Percentiles rank a stretch among this genome's conserved stretches.
Evolutionary conservation across 2,113 vertebrate genomes (phyloP).

Genomic region (Anolis sagrei): DNA sequence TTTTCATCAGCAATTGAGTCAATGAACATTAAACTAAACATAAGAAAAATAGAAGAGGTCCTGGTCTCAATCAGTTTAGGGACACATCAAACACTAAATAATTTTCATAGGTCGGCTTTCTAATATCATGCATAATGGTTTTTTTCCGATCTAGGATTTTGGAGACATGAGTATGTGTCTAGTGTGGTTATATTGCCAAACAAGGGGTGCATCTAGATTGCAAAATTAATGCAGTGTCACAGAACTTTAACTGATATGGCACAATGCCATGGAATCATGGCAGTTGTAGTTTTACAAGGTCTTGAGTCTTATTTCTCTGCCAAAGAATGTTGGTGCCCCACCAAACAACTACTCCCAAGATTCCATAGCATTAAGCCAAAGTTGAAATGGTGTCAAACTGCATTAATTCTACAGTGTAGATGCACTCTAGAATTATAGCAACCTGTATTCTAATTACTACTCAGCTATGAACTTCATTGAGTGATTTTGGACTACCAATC

Average conservation of each 20-base stretch:
- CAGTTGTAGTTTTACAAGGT: too few relatives aligned
- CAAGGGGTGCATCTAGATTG: neutral
- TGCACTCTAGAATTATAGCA: too few relatives aligned
- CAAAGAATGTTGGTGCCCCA: too few relatives aligned
- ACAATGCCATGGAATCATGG: too few relatives aligned
- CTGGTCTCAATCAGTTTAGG: neutral
- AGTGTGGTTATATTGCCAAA: too few relatives aligned
- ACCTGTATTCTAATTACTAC: neutral
- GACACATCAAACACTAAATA: neutral
- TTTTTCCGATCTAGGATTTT: slow-evolving; percentile 26
- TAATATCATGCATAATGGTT: neutral
- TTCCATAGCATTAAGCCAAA: too few relatives aligned
- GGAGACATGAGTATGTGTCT: too few relatives aligned
- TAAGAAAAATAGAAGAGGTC: neutral
- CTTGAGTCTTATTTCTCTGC: too few relatives aligned
- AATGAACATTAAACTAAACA: neutral
- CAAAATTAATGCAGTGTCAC: neutral
- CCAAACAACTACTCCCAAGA: too few relatives aligned
- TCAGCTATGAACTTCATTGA: neutral
- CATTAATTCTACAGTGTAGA: too few relatives aligned
- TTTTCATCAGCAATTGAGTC: neutral
- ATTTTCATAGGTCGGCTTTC: slow-evolving; percentile 5
- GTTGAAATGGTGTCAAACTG: too few relatives aligned
- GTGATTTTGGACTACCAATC: neutral
- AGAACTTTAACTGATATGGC: too few relatives aligned